Evolutionary conservation across 2,888 invertebrate genomes (phyloP), one percentile per base, ranked within the genome.

Genomic region (Ectropis crepuscularia): DNA sequence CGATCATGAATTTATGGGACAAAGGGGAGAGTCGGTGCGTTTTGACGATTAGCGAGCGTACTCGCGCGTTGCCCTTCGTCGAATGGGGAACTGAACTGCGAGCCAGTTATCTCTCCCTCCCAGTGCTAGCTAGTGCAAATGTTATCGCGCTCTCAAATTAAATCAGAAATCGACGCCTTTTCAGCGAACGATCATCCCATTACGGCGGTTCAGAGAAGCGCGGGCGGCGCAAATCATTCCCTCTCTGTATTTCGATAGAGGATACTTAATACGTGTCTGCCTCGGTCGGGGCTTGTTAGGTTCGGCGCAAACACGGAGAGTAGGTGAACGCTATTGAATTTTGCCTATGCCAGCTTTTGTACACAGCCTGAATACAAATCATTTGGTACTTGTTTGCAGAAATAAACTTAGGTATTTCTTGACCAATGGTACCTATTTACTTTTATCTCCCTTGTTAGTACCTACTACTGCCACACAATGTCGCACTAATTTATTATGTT

Each of bases 71-170:
- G 49, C 37, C 43, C 47, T 38, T 11, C 47, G 47, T 46, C 77
- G 77, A 75, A 41, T 54, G 54, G 63, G 53, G 55, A 12, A 45
- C 50, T 42, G 47, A 11, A 51, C 59, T 77, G 75, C 78, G 77
- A 87, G 82, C 82, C 85, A 81, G 87, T 86, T 88, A 88, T 88
- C 87, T 84, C 76, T 67, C 71, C 60, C 68, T 63, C 72, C 70
- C 86, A 85, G 86, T 74, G 67, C 63, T 61, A 65, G 67, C 74
- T 70, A 67, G 70, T 74, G 75, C 75, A 76, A 83, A 81, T 85
- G 80, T 79, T 82, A 82, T 81, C 80, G 76, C 71, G 73, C 71
- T 73, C 76, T 76, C 76, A 76, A 85, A 84, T 84, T 83, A 81
- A 85, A 85, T 82, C 79, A 79, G 76, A 77, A 82, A 81, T 81